Evolutionary conservation across 2,888 invertebrate genomes (phyloP).

Genomic region (Sphecodes monilicornis): DNA sequence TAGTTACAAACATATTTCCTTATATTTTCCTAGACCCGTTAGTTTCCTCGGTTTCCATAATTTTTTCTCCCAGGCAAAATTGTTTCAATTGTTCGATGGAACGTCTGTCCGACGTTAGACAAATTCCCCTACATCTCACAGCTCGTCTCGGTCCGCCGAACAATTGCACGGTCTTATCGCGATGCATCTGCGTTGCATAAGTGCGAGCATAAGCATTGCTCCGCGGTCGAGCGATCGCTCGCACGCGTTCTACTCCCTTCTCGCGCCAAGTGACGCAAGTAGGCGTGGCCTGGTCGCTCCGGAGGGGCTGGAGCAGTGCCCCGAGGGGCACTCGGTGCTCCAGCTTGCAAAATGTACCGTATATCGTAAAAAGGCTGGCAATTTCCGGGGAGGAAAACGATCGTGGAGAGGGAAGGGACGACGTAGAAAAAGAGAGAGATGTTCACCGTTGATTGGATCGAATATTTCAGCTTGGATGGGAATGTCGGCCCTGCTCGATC

Average conservation of each 20-base stretch:
- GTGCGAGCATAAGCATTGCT: slow-evolving; percentile 36
- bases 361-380: background rate
- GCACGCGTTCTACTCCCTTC: slow-evolving; percentile 12
- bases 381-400: background rate
- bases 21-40: background rate
- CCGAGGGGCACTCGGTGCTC: background rate
- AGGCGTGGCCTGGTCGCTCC: background rate
- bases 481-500: slow-evolving; percentile 62
- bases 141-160: slow-evolving; percentile 20
- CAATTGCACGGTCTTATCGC: slow-evolving; percentile 45
- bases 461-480: slow-evolving; percentile 66
- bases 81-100: background rate
- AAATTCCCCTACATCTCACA: slow-evolving; percentile 17
- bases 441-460: slow-evolving; percentile 70
- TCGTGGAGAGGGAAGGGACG: background rate
- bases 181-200: slow-evolving; percentile 45
- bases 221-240: slow-evolving; percentile 17
- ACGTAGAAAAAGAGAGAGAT: background rate
- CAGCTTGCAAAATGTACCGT: background rate
- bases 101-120: background rate
- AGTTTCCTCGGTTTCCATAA: background rate
- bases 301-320: background rate
- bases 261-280: background rate
- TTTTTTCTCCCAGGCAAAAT: background rate
- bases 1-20: background rate